Percentiles rank a stretch among this genome's conserved stretches.
Evolutionary conservation across 2,888 invertebrate species (phyloP).

Genomic region (Ptilodon capucinus): DNA sequence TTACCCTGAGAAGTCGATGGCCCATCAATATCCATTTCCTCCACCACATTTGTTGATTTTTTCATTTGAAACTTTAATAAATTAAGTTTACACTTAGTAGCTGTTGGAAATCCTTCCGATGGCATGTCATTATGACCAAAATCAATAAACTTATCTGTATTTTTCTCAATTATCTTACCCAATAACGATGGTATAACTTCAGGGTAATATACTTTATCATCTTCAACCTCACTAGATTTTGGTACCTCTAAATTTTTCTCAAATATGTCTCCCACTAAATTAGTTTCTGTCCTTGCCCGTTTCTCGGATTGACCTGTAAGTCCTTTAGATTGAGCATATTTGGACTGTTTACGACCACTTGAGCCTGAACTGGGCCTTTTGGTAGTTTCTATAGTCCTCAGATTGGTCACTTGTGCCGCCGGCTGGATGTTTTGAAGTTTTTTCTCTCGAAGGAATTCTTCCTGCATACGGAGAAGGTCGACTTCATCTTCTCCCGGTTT

Average conservation of each 20-base stretch:
- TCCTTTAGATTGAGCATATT: slow-evolving; percentile 69
- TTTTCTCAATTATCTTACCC: slow-evolving; percentile 83
- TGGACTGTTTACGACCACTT: slow-evolving; percentile 58
- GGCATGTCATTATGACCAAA: slow-evolving; percentile 53
- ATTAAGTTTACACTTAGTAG: slow-evolving; percentile 61
- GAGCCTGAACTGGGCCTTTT: slow-evolving; percentile 41
- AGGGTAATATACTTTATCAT: slow-evolving; percentile 74
- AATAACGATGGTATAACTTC: slow-evolving; percentile 67
- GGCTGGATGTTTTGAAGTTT: slow-evolving; percentile 81
- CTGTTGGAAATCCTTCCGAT: slow-evolving; percentile 76
- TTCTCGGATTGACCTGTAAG: slow-evolving; percentile 63
- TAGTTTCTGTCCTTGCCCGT: slow-evolving; percentile 53
- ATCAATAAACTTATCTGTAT: slow-evolving; percentile 37
- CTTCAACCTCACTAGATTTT: slow-evolving; percentile 36
- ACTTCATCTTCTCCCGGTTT: slow-evolving; percentile 87
- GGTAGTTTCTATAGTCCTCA: slow-evolving; percentile 50
- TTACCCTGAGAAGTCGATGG: slow-evolving; percentile 22
- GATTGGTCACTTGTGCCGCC: slow-evolving; percentile 83
- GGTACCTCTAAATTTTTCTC: slow-evolving; percentile 54
- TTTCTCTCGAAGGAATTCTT: slow-evolving; percentile 84
- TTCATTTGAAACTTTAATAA: slow-evolving; percentile 27
- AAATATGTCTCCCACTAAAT: slow-evolving; percentile 53
- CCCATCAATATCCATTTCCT: slow-evolving; percentile 56
- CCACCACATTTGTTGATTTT: slow-evolving; percentile 5
- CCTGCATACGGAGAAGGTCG: slow-evolving; percentile 88